phyloP scores from a whole-genome alignment of 2,113 vertebrate genomes.

The Edolisoma coerulescens region DNA sequence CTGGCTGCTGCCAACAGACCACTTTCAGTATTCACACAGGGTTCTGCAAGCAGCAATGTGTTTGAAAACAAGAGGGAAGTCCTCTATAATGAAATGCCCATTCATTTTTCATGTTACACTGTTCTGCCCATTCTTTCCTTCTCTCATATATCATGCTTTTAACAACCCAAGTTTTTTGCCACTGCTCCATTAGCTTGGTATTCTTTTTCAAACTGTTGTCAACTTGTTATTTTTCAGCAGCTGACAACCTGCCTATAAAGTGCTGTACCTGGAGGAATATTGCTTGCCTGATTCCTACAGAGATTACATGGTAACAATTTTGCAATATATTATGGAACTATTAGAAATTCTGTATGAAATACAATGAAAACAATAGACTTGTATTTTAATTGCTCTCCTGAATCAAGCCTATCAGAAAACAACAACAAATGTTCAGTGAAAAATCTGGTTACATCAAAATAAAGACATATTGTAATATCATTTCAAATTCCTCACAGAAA shows the following conservation, averaged over 20 bases:
- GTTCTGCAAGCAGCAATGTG: background rate
- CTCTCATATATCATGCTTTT: slow-evolving; percentile 51
- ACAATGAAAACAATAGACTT: background rate
- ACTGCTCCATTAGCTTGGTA: slow-evolving; percentile 39
- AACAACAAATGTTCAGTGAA: background rate
- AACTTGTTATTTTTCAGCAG: slow-evolving; percentile 22
- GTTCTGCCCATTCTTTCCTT: slow-evolving; percentile 12
- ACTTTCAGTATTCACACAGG: slow-evolving; percentile 1
- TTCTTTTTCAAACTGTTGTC: slow-evolving; percentile 50
- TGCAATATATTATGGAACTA: background rate
- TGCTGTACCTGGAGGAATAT: background rate
- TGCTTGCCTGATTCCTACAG: background rate
- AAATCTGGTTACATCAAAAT: background rate
- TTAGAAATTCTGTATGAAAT: background rate
- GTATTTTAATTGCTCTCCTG: background rate
- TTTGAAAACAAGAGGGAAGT: slow-evolving; percentile 9
- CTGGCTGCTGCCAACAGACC: slow-evolving; percentile 44
- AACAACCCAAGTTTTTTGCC: slow-evolving; percentile 44
- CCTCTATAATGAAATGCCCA: slow-evolving; percentile 41
- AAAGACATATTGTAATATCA: background rate
- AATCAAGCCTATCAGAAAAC: background rate
- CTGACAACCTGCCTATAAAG: slow-evolving; percentile 22
- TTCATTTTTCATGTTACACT: slow-evolving; percentile 44
- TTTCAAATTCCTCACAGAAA: background rate
- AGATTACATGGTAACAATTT: background rate